Percentiles rank a stretch among this genome's conserved stretches.
These are phyloP conservation scores for Drosophila bocki DNA, from an alignment of 1,140 invertebrate genomes.

Conservation along the genomic window DNA sequence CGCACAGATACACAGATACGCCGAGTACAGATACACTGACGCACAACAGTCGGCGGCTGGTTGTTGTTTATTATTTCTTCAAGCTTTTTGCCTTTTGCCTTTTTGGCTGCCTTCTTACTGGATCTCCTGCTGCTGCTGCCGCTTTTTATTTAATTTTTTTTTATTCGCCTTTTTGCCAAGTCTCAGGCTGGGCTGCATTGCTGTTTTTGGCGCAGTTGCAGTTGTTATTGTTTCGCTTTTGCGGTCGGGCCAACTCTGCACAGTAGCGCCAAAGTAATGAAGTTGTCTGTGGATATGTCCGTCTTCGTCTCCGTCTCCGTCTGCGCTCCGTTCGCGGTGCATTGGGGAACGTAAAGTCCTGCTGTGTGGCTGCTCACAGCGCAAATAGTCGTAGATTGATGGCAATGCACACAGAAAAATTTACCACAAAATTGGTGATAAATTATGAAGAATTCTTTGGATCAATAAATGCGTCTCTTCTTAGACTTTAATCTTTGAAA, in stretches of 20 bases:
- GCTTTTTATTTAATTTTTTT: constrained; percentile 6
- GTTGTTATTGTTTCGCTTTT: constrained; percentile 58
- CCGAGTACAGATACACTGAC: constrained; percentile 17
- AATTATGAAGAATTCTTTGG: background rate
- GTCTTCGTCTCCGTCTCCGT: constrained; percentile 27
- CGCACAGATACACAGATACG: constrained; percentile 15
- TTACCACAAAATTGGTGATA: background rate
- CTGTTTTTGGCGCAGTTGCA: constrained; percentile 64
- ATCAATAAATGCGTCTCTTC: background rate
- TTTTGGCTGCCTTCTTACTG: constrained; percentile 42
- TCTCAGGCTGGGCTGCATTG: constrained; percentile 21
- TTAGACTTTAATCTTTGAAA: background rate
- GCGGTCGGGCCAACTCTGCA: constrained; percentile 60
- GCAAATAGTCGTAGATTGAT: constrained; percentile 35
- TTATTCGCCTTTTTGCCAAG: constrained; percentile 18
- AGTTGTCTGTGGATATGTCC: constrained; percentile 72
- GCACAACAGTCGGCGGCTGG: constrained; percentile 12
- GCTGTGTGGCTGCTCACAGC: constrained; percentile 25
- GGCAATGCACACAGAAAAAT: constrained; percentile 20
- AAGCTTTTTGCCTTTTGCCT: constrained; percentile 48
- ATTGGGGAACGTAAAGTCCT: constrained; percentile 20
- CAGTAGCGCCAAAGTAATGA: constrained; percentile 78
- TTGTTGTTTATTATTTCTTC: constrained; percentile 45
- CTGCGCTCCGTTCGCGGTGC: background rate
- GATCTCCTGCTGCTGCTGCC: constrained; percentile 47